Percentiles rank a stretch among this genome's conserved stretches.
Evolutionary conservation across 2,113 vertebrate species (phyloP).

Genomic region (Echinops telfairi): DNA sequence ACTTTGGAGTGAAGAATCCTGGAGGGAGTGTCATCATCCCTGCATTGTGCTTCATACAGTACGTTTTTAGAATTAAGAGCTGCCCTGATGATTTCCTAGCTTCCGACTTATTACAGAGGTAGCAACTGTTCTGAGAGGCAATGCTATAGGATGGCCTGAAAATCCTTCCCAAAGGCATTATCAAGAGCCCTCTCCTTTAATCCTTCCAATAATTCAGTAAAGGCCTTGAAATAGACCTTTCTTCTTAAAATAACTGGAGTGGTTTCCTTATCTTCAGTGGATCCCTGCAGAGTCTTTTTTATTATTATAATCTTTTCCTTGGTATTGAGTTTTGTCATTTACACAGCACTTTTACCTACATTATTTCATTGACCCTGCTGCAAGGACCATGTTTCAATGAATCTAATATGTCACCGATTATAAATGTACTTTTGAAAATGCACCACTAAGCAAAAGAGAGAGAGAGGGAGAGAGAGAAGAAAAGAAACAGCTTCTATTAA

Average conservation of each 20-base stretch:
- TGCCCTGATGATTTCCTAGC: background rate
- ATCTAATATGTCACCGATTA: background rate
- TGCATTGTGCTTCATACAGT: background rate
- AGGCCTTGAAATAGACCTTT: background rate
- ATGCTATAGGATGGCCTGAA: background rate
- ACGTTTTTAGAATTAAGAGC: background rate
- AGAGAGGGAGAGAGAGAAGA: background rate
- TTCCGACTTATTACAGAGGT: background rate
- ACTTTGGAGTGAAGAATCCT: background rate
- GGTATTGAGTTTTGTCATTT: background rate
- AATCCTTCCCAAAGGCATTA: background rate
- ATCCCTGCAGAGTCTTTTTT: background rate
- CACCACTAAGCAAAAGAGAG: background rate
- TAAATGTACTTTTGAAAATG: conserved; percentile 7
- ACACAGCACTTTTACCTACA: background rate
- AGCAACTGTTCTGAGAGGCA: background rate
- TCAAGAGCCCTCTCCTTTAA: background rate
- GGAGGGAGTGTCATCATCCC: background rate
- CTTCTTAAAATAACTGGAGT: background rate
- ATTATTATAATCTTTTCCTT: conserved; percentile 1
- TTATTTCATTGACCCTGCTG: background rate
- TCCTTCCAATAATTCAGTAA: background rate
- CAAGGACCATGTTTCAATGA: background rate
- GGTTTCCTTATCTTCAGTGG: background rate
- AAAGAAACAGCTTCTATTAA: background rate